These are phyloP conservation scores for Cyprinodon brontotheroides DNA, from an alignment of 2,113 vertebrate genomes.

Conservation along the genomic window DNA sequence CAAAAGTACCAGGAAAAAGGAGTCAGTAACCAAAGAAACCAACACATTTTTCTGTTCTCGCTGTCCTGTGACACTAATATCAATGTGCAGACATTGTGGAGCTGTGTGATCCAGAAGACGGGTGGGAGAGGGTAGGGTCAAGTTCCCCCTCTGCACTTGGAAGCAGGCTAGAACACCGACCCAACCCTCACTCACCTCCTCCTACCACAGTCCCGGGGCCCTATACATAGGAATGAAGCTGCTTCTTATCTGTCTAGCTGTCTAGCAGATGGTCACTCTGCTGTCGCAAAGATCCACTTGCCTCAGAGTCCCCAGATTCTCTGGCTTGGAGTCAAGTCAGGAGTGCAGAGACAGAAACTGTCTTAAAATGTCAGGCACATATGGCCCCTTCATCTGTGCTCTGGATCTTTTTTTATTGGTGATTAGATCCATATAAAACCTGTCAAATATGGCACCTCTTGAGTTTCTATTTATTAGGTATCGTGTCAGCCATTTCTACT, in stretches of 20 bases:
- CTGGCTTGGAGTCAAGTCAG: constrained; percentile 69
- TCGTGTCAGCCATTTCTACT: constrained; percentile 20
- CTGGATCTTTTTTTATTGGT: constrained; percentile 28
- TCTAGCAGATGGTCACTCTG: constrained; percentile 81
- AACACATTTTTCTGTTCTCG: constrained; percentile 8
- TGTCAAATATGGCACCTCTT: constrained; percentile 3
- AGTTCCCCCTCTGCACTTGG: constrained; percentile 65
- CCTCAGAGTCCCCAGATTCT: constrained; percentile 71
- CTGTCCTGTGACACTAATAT: not conserved
- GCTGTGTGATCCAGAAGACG: constrained; percentile 1
- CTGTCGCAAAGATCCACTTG: constrained; percentile 80
- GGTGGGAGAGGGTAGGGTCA: constrained; percentile 63
- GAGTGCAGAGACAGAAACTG: constrained; percentile 46
- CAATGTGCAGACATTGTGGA: not conserved
- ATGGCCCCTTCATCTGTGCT: constrained; percentile 21
- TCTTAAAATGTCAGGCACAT: constrained; percentile 26
- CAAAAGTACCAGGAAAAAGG: not conserved
- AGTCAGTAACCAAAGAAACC: not conserved
- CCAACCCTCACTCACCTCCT: constrained; percentile 58
- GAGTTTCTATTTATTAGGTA: constrained; percentile 41
- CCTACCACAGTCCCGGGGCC: constrained; percentile 52
- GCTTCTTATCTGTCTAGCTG: constrained; percentile 80
- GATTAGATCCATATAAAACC: constrained; percentile 28
- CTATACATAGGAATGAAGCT: constrained; percentile 86
- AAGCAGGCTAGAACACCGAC: constrained; percentile 48